Percentiles rank a stretch among this genome's conserved stretches.
phyloP scores from a whole-genome alignment of 2,797 vertebrate species.

The Xenops minutus region DNA sequence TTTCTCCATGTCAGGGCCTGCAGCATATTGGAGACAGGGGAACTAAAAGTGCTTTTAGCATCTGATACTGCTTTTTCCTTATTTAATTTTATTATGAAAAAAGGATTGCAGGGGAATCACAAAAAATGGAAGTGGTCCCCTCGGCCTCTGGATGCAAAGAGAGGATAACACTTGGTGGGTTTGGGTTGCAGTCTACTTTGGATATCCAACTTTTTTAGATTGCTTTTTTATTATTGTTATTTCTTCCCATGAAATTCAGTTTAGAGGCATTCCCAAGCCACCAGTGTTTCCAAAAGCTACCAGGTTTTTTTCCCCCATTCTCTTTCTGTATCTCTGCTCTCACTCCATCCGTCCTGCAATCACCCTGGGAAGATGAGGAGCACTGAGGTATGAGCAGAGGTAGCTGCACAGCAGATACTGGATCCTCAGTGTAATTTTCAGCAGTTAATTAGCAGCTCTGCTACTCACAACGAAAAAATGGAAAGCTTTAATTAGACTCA shows the following conservation, averaged over 20 bases:
- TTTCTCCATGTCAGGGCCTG: background rate
- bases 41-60: background rate
- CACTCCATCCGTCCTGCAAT: background rate
- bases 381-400: background rate
- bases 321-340: background rate
- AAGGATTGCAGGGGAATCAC: background rate
- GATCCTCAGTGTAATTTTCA: background rate
- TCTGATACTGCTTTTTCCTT: background rate
- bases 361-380: background rate
- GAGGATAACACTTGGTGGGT: background rate
- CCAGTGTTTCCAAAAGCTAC: background rate
- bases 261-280: background rate
- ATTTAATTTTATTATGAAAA: background rate
- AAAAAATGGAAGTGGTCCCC: background rate
- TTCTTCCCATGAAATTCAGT: background rate
- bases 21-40: background rate
- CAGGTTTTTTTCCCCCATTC: background rate
- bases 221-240: background rate
- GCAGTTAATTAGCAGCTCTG: conserved; percentile 22
- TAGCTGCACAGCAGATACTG: background rate
- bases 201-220: background rate
- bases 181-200: background rate
- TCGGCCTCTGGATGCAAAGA: background rate
- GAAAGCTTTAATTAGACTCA: background rate
- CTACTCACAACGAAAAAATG: background rate